A percentile compares a stretch with the other conserved stretches of the same genome.
Evolutionary conservation across 2,888 invertebrate species (phyloP).

Genomic region (Caenorhabditis angaria): DNA sequence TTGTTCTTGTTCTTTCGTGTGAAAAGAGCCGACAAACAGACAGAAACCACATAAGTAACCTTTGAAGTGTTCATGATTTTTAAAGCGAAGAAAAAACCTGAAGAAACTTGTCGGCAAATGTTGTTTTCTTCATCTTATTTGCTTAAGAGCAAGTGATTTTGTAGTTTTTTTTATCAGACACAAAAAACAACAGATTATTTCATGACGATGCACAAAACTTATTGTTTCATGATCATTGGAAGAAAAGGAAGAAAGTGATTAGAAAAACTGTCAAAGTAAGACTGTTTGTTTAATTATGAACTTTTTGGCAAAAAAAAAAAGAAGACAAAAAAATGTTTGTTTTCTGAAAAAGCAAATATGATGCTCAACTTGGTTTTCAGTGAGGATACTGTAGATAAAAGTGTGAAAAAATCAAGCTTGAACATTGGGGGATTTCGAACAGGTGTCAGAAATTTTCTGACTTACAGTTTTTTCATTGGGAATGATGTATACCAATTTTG

Average conservation of each 20-base stretch:
- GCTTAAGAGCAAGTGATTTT: background rate
- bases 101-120: background rate
- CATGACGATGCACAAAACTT: background rate
- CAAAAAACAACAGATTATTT: background rate
- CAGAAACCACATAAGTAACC: conserved; percentile 1
- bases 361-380: too few relatives aligned
- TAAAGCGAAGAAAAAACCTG: background rate
- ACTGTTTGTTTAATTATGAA: background rate
- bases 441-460: too few relatives aligned
- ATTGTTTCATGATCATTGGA: background rate
- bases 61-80: background rate
- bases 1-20: too few relatives aligned
- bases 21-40: background rate
- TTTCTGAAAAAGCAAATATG: conserved; percentile 5
- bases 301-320: background rate
- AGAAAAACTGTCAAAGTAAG: background rate
- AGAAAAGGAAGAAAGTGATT: too few relatives aligned
- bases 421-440: too few relatives aligned
- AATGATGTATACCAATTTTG: too few relatives aligned
- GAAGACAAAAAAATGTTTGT: conserved; percentile 8
- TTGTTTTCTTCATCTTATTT: background rate
- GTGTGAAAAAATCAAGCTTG: too few relatives aligned
- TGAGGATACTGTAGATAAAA: too few relatives aligned
- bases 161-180: background rate
- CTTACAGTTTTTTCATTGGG: too few relatives aligned